Evolutionary conservation across 2,797 vertebrate genomes (phyloP).

Genomic region (Monodelphis domestica): DNA sequence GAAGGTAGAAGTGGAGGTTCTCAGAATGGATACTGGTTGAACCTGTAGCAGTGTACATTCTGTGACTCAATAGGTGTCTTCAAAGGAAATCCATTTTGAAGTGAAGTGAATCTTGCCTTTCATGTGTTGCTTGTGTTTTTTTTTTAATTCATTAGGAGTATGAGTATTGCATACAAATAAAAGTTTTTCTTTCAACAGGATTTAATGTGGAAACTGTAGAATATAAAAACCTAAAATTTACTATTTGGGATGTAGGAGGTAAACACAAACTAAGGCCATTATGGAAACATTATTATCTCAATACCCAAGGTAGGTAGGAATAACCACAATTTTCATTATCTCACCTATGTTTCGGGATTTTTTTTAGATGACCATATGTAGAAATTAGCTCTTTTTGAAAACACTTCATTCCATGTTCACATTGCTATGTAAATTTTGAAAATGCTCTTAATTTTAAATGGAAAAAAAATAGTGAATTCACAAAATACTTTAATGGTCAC

Average conservation of each 20-base stretch:
- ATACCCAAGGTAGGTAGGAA: constrained; percentile 94
- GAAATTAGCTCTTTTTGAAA: not conserved
- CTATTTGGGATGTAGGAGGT: constrained; percentile 99
- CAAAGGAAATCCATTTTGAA: not conserved
- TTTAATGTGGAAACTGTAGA: constrained; percentile 99
- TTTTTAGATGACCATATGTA: not conserved
- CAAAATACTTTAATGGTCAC: not conserved
- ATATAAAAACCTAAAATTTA: constrained; percentile 99
- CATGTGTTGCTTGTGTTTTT: constrained; percentile 17
- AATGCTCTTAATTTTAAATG: not conserved
- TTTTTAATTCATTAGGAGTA: constrained; percentile 55
- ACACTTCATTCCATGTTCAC: not conserved
- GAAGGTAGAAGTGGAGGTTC: not conserved
- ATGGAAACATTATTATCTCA: constrained; percentile 99
- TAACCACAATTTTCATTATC: constrained; percentile 36
- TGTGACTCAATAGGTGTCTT: too few species aligned
- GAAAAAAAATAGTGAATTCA: not conserved
- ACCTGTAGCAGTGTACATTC: not conserved
- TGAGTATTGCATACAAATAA: constrained; percentile 63
- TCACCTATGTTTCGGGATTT: not conserved
- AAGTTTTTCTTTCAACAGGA: constrained; percentile 85
- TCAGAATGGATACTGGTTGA: not conserved
- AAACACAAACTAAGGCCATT: constrained; percentile 98
- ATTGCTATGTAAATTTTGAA: not conserved
- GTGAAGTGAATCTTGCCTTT: not conserved